Percentiles rank a stretch among this genome's conserved stretches.
These are phyloP conservation scores for Zaprionus capensis DNA, from an alignment of 1,140 invertebrate genomes.

Conservation along the genomic window DNA sequence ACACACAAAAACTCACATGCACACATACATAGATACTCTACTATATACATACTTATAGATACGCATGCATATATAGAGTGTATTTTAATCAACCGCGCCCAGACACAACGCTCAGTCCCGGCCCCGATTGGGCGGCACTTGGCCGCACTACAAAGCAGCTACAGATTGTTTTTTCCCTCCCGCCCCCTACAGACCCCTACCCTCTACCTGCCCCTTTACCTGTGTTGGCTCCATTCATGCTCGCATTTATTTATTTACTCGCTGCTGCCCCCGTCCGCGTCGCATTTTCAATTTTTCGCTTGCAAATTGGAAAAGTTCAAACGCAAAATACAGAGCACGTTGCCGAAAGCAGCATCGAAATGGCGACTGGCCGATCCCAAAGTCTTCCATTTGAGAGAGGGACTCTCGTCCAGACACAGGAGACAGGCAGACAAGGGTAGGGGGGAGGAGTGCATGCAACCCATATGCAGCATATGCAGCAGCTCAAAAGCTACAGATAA, in stretches of 20 bases:
- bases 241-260: conserved; percentile 77
- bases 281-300: conserved; percentile 81
- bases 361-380: conserved; percentile 37
- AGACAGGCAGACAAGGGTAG: background rate
- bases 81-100: conserved; percentile 80
- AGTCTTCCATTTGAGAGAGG: background rate
- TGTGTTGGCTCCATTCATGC: conserved; percentile 14
- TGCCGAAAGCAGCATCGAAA: conserved; percentile 42
- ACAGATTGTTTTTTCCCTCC: conserved; percentile 67
- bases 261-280: conserved; percentile 33
- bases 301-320: conserved; percentile 82
- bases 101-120: conserved; percentile 54
- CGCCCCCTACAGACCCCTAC: too few species aligned
- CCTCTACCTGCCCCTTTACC: background rate
- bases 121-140: conserved; percentile 57
- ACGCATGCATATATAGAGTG: conserved; percentile 10
- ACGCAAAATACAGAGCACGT: conserved; percentile 37
- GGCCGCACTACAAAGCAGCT: conserved; percentile 71
- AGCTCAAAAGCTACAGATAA: conserved; percentile 75
- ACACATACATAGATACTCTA: conserved; percentile 6
- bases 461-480: conserved; percentile 49
- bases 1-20: background rate
- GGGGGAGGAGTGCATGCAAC: too few species aligned
- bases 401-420: background rate
- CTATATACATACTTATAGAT: conserved; percentile 36